phyloP scores from a whole-genome alignment of 35 echinoderm and acorn worm species.

The Ophioderma brevispina region DNA sequence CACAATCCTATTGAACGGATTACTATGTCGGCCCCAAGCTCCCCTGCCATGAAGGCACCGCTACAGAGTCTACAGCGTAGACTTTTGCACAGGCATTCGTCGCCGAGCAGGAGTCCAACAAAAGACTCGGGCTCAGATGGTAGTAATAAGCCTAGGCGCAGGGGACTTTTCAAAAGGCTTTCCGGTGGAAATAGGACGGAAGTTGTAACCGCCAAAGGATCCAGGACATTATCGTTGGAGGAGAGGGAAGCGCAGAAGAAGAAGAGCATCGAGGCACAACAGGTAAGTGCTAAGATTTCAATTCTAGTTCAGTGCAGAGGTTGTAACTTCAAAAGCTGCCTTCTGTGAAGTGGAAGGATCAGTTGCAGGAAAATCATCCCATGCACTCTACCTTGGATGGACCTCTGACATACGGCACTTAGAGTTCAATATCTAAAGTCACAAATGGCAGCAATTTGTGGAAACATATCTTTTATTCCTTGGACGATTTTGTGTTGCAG shows the following conservation, averaged over 20 bases:
- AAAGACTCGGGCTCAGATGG: neutral
- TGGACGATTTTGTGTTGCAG: too few species aligned
- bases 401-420: too few species aligned
- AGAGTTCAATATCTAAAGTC: too few species aligned
- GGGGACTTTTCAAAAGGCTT: neutral
- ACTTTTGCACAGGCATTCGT: slow-evolving; percentile 1
- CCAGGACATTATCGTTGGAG: neutral
- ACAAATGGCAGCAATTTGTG: too few species aligned
- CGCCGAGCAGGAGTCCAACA: neutral
- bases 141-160: neutral
- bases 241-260: neutral
- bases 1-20: slow-evolving; percentile 1
- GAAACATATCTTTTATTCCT: too few species aligned
- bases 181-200: neutral
- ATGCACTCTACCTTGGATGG: too few species aligned
- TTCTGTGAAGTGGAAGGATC: too few species aligned
- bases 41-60: neutral
- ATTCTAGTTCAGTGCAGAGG: too few species aligned
- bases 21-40: neutral
- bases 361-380: too few species aligned
- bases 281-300: too few species aligned
- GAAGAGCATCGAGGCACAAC: neutral
- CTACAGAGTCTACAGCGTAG: neutral
- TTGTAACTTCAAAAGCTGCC: too few species aligned
- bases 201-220: neutral